Conservation (phyloP, 1,140 invertebrate genomes). For the Cecropterus lyciades region DNA sequence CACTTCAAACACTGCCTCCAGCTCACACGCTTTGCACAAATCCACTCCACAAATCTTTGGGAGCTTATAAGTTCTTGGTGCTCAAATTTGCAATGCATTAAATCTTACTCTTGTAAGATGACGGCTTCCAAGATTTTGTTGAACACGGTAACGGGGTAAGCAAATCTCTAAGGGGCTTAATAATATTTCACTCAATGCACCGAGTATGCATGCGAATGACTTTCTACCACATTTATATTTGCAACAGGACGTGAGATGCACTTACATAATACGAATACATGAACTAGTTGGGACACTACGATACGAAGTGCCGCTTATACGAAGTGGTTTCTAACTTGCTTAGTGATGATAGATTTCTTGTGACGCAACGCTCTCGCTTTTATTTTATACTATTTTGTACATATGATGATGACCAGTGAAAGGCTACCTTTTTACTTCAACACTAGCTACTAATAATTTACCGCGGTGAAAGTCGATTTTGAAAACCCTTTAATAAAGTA, state of each 20-base stretch:
- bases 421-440: too few species aligned
- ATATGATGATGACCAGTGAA: too few species aligned
- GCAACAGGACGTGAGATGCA: neutral
- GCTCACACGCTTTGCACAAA: neutral
- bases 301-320: neutral
- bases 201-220: conserved; percentile 9
- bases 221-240: neutral
- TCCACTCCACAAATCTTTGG: conserved; percentile 6
- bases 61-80: neutral
- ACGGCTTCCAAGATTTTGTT: neutral
- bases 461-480: too few species aligned
- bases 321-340: neutral
- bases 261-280: neutral
- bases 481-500: too few species aligned
- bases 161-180: conserved; percentile 1
- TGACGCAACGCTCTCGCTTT: neutral
- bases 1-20: conserved; percentile 7
- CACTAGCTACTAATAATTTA: too few species aligned
- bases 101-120: conserved; percentile 1
- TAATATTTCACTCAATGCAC: neutral
- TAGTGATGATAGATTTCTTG: conserved; percentile 1
- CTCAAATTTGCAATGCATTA: conserved; percentile 12
- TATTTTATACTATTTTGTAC: neutral
- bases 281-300: neutral
- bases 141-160: neutral